Percentiles rank a stretch among this genome's conserved stretches.
Evolutionary conservation across 1,140 invertebrate genomes (phyloP).

Genomic region (Frieseomelitta varia): DNA sequence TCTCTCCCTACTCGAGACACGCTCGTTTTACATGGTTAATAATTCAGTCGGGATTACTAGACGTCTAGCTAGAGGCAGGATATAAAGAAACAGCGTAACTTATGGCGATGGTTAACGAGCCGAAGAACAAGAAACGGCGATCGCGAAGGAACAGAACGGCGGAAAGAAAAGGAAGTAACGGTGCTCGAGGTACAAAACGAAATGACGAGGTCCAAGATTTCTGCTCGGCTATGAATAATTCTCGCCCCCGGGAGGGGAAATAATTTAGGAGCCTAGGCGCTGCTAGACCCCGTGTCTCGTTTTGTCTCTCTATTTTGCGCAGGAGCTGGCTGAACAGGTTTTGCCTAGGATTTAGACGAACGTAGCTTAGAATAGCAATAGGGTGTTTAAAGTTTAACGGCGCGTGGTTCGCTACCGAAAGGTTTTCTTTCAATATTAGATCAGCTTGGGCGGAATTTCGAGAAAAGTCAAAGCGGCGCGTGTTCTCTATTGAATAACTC

Average conservation of each 20-base stretch:
- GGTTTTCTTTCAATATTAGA: background rate
- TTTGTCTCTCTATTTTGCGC: background rate
- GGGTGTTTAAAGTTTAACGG: background rate
- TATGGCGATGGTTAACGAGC: constrained; percentile 6
- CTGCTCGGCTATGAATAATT: constrained; percentile 18
- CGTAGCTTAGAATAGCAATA: background rate
- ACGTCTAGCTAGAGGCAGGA: background rate
- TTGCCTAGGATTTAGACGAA: background rate
- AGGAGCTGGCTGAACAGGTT: background rate
- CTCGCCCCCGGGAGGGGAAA: background rate
- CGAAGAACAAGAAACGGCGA: constrained; percentile 7
- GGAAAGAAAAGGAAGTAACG: background rate
- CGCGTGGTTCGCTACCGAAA: background rate
- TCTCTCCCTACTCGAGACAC: background rate
- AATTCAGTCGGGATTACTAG: background rate
- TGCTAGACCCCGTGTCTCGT: background rate
- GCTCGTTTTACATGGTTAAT: background rate
- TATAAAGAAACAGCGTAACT: background rate
- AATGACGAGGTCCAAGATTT: constrained; percentile 5
- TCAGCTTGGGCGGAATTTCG: too few species aligned
- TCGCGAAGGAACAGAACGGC: background rate
- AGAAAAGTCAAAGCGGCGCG: too few species aligned
- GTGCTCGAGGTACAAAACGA: background rate
- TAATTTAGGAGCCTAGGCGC: background rate
- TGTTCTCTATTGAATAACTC: too few species aligned